A percentile compares a stretch with the other conserved stretches of the same genome.
Evolutionary conservation across 2,113 vertebrate species (phyloP).

Genomic region (human (Homo sapiens)): GRCh38 chrX:12140001-12140500

Average conservation of each 20-base stretch:
- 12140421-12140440: conserved; percentile 15
- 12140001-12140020: conserved; percentile 20
- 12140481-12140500: conserved; percentile 10
- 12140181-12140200: not conserved
- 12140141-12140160: not conserved
- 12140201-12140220: not conserved
- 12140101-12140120: not conserved
- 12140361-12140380: not conserved
- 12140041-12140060: not conserved
- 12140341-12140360: not conserved
- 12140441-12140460: conserved; percentile 33
- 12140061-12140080: conserved; percentile 4
- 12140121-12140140: not conserved
- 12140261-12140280: not conserved
- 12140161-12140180: not conserved
- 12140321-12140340: not conserved
- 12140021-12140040: conserved; percentile 24
- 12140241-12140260: not conserved
- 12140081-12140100: not conserved
- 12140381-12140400: not conserved
- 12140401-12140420: not conserved
- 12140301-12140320: not conserved
- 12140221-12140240: not conserved
- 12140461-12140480: not conserved
- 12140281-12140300: not conserved